Percentiles rank a stretch among this genome's conserved stretches.
phyloP scores from a whole-genome alignment of 2,113 vertebrate genomes.

The Dendrocopos noguchii region DNA sequence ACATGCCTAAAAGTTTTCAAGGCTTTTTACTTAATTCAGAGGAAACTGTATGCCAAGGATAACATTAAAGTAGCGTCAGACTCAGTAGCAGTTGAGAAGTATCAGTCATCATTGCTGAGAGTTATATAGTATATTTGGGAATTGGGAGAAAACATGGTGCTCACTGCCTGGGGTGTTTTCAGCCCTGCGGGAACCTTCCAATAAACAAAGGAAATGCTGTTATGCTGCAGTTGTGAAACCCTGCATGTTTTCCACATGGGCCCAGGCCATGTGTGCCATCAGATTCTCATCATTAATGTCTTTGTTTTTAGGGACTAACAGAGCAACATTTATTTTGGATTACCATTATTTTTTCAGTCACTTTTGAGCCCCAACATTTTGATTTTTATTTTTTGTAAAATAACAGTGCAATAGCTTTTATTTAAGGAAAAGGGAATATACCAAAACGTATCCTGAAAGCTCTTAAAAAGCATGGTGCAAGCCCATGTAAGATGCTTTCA shows the following conservation, averaged over 20 bases:
- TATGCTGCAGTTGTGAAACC: background rate
- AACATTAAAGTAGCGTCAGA: conserved; percentile 8
- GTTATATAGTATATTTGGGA: background rate
- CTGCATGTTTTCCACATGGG: background rate
- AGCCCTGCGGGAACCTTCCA: background rate
- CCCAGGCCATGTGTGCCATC: background rate
- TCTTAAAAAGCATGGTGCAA: background rate
- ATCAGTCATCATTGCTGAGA: background rate
- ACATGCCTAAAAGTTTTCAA: background rate
- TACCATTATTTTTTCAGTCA: background rate
- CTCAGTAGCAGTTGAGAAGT: background rate
- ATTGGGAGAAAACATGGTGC: background rate
- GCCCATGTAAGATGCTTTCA: fast-evolving
- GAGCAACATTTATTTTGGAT: background rate
- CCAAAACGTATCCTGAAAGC: background rate
- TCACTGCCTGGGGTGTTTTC: background rate
- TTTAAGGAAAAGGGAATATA: background rate
- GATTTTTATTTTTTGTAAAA: background rate
- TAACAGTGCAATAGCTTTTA: background rate
- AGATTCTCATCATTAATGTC: background rate
- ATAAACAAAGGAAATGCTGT: background rate
- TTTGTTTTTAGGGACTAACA: background rate
- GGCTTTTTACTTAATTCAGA: background rate
- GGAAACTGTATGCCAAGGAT: background rate
- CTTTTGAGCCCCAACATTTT: background rate